Conservation (phyloP, 2,797 vertebrate genomes). For the Darevskia nairensis region DNA sequence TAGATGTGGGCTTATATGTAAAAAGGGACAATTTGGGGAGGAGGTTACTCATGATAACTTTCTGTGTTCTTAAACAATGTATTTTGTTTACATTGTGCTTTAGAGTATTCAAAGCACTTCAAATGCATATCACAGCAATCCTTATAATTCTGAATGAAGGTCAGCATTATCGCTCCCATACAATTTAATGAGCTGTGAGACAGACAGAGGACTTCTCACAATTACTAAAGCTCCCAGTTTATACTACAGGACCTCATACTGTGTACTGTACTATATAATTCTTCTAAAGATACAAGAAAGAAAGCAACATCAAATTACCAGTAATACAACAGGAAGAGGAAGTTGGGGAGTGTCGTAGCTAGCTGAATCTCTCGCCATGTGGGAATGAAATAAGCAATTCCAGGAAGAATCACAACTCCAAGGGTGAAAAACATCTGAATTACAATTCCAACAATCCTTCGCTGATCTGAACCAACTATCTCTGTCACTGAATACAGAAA, state of each 20-base stretch:
- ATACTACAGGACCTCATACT: neutral
- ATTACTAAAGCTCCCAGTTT: neutral
- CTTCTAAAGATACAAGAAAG: neutral
- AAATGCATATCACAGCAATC: neutral
- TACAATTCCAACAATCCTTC: constrained; percentile 88
- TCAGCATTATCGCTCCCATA: neutral
- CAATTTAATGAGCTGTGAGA: neutral
- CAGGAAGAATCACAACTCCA: constrained; percentile 90
- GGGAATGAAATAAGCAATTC: constrained; percentile 89
- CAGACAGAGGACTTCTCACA: neutral
- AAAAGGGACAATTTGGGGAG: no score
- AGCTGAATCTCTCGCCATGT: constrained; percentile 94
- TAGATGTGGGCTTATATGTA: no score
- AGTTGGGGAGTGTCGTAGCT: constrained; percentile 88
- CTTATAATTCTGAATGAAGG: neutral
- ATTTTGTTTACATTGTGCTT: neutral
- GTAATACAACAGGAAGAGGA: constrained; percentile 91
- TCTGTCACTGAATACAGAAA: constrained; percentile 87
- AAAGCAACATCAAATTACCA: constrained; percentile 81
- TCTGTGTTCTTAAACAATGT: neutral
- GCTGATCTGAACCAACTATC: constrained; percentile 91
- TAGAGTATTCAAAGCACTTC: neutral
- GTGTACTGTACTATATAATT: neutral
- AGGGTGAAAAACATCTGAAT: constrained; percentile 95
- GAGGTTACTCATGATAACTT: no score